A percentile compares a stretch with the other conserved stretches of the same genome.
Conservation (phyloP, 1,140 invertebrate genomes). For the Vollenhovia emeryi region DNA sequence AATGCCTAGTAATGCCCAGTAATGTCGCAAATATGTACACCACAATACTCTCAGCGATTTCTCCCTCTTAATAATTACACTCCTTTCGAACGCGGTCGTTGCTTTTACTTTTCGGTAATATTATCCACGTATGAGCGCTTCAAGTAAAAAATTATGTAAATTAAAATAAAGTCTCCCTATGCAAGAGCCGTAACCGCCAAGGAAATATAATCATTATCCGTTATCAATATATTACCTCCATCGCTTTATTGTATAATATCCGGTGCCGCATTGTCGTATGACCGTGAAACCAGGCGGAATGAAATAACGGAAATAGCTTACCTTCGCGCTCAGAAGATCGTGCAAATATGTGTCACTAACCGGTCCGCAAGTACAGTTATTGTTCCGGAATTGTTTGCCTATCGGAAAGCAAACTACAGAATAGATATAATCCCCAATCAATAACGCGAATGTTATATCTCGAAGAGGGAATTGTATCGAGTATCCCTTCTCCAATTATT, state of each 20-base stretch:
- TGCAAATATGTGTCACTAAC: background rate
- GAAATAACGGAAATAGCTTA: slow-evolving; percentile 5
- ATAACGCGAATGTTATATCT: slow-evolving; percentile 27
- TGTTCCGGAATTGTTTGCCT: background rate
- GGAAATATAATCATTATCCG: background rate
- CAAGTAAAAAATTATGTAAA: background rate
- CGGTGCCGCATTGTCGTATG: background rate
- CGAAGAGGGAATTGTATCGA: background rate
- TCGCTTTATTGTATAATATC: background rate
- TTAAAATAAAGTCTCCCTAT: background rate
- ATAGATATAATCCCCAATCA: slow-evolving; percentile 34
- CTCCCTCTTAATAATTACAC: no score
- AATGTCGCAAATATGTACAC: no score
- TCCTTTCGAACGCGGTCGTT: background rate
- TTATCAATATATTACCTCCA: background rate
- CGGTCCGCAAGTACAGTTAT: background rate
- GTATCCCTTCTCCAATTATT: background rate
- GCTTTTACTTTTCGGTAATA: background rate
- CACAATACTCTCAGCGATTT: no score
- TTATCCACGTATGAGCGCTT: background rate
- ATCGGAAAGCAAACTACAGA: background rate
- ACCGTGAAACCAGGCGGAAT: background rate
- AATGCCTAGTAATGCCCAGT: no score
- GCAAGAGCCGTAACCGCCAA: background rate
- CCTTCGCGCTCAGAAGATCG: background rate